Evolutionary conservation across 2,888 invertebrate genomes (phyloP).

Genomic region (Melanophora roralis): DNA sequence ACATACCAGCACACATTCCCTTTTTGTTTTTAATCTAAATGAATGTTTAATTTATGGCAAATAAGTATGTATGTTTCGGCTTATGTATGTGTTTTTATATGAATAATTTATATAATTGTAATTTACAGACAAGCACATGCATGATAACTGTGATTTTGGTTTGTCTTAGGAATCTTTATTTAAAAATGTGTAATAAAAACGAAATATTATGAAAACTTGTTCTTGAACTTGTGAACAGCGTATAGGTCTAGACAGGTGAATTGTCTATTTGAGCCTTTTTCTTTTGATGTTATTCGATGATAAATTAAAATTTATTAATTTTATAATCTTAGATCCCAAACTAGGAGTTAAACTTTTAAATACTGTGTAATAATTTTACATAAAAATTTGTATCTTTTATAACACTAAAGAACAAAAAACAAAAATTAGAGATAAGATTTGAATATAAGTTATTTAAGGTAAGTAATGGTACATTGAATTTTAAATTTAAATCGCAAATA

Average conservation of each 20-base stretch:
- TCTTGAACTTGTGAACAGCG: neutral
- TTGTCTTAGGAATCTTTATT: slow-evolving; percentile 23
- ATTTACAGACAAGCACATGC: neutral
- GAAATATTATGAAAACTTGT: neutral
- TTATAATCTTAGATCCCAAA: slow-evolving; percentile 32
- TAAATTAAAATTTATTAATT: slow-evolving; percentile 15
- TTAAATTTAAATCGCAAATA: too few species aligned
- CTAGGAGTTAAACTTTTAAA: slow-evolving; percentile 4
- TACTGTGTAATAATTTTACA: too few species aligned
- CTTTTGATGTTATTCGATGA: slow-evolving; percentile 12
- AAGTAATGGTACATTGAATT: too few species aligned
- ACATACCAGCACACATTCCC: neutral
- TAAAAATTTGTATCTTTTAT: too few species aligned
- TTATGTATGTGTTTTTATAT: neutral
- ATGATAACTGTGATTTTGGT: slow-evolving; percentile 10
- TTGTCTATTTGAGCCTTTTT: slow-evolving; percentile 4
- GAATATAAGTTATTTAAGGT: too few species aligned
- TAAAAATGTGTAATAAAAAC: neutral
- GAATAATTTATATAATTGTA: slow-evolving; percentile 24
- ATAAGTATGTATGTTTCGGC: neutral
- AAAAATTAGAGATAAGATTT: too few species aligned
- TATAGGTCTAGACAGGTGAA: slow-evolving; percentile 47
- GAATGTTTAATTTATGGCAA: slow-evolving; percentile 32
- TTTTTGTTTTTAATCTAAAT: slow-evolving; percentile 39
- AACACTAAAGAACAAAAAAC: too few species aligned